phyloP scores from a whole-genome alignment of 2,888 invertebrate genomes.

The Drosophila affinis region DNA sequence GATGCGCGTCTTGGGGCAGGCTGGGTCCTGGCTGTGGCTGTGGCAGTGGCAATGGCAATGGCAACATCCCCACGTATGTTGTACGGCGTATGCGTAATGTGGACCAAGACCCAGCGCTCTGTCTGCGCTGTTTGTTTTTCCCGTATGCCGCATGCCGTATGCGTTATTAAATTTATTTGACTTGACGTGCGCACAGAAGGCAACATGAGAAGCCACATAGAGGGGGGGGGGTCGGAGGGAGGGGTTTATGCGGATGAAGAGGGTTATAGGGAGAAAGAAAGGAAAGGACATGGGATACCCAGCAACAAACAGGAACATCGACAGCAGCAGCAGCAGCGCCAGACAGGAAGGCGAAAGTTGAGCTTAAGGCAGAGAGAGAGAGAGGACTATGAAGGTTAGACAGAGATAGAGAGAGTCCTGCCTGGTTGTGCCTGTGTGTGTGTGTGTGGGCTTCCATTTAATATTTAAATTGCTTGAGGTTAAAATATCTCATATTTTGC shows the following conservation, averaged over 20 bases:
- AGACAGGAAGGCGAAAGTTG: slow-evolving; percentile 19
- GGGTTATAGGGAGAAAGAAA: slow-evolving; percentile 14
- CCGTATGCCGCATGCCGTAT: slow-evolving; percentile 52
- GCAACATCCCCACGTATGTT: slow-evolving; percentile 4
- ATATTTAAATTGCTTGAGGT: slow-evolving; percentile 79
- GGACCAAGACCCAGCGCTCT: slow-evolving; percentile 32
- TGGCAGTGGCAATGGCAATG: slow-evolving; percentile 45
- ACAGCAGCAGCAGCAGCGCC: slow-evolving; percentile 12
- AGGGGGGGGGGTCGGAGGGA: not conserved
- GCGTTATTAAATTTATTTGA: slow-evolving; percentile 79
- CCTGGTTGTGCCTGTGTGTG: slow-evolving; percentile 11
- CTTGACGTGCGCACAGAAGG: slow-evolving; percentile 67
- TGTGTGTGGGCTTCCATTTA: slow-evolving; percentile 62
- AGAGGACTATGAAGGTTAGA: not conserved
- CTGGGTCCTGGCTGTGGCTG: not conserved
- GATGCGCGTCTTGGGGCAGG: slow-evolving; percentile 63
- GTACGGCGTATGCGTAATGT: slow-evolving; percentile 63
- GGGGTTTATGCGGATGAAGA: slow-evolving; percentile 3
- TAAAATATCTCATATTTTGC: slow-evolving; percentile 68
- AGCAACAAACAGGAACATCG: slow-evolving; percentile 20
- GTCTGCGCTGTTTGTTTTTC: slow-evolving; percentile 40
- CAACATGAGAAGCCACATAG: slow-evolving; percentile 5
- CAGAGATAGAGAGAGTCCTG: slow-evolving; percentile 15
- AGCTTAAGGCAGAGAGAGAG: slow-evolving; percentile 12
- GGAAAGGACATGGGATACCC: slow-evolving; percentile 1